Evolutionary conservation across 2,888 invertebrate species (phyloP), one percentile per base, ranked within the genome.

Genomic region (Ischnura elegans): DNA sequence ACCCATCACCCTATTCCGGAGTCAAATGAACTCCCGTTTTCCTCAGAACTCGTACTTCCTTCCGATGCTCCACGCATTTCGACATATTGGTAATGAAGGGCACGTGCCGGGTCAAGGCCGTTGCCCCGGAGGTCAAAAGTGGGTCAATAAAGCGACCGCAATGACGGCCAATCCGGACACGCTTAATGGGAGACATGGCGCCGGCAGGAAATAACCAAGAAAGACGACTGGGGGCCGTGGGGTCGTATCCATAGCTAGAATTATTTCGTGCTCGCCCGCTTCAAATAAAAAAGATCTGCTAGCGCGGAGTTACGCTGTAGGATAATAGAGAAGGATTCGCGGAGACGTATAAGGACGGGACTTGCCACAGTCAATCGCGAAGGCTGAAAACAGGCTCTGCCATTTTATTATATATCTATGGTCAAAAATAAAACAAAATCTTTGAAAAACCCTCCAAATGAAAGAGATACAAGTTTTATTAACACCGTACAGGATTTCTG

Each of bases 81-180:
- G n/a, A 36, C 76, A 36, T 36, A n/a, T 36, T 36, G 36, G 36
- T 36, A 76, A 76, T 76, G 76, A 76, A 76, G 36, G 76, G 76
- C 76, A 76, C 76, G 76, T 76, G 76, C 76, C 29, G 36, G 76
- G 76, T 76, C 76, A 76, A 76, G 76, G 76, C 76, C 76, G 76
- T 76, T 76, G 76, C 76, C 76, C 76, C 36, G 76, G 76, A 76
- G 76, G 76, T 76, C 76, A 76, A 76, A 76, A 36, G 13, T 76
- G 76, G 76, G 76, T 76, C 76, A 76, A 76, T 76, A 76, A 76
- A 76, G 76, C 76, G 76, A 76, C 76, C 76, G 76, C 76, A 76
- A 76, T 76, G 76, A 76, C 76, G 76, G 36, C 29, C 76, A 76
- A 76, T 36, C 76, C 29, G 76, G 76, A 76, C 13, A 76, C 13